Percentiles rank a stretch among this genome's conserved stretches.
phyloP scores from a whole-genome alignment of 1,140 invertebrate species.

The Neotoxoptera formosana region DNA sequence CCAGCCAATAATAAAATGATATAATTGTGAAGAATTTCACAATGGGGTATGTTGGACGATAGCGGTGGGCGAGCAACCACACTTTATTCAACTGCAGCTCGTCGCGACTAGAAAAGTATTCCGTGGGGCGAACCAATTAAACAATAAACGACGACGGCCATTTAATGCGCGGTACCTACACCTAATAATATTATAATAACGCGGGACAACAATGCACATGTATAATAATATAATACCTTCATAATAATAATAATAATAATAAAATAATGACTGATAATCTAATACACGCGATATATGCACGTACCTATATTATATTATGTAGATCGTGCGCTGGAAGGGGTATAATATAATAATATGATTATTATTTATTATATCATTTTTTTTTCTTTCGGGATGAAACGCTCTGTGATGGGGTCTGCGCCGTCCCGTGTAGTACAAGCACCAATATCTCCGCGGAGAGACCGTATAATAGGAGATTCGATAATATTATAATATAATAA shows the following conservation, averaged over 20 bases:
- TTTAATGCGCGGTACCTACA: background rate
- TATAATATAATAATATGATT: slow-evolving; percentile 41
- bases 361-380: background rate
- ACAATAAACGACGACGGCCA: slow-evolving; percentile 51
- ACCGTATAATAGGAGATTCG: background rate
- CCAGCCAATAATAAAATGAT: too few relatives aligned
- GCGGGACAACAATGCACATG: background rate
- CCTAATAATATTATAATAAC: background rate
- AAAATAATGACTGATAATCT: slow-evolving; percentile 3
- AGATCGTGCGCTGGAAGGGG: slow-evolving; percentile 33
- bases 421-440: background rate
- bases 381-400: background rate
- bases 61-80: background rate
- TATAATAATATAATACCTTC: background rate
- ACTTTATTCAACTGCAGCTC: background rate
- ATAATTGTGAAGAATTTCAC: background rate
- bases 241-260: slow-evolving; percentile 35
- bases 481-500: slow-evolving; percentile 11
- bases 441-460: background rate
- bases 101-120: background rate
- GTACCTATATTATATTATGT: background rate
- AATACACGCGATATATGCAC: background rate
- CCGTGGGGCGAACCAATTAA: slow-evolving; percentile 37
- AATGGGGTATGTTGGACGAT: background rate
- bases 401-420: background rate